Base-by-base conservation (phyloP, 2,888 invertebrate species). In the Tiphia femorata region DNA sequence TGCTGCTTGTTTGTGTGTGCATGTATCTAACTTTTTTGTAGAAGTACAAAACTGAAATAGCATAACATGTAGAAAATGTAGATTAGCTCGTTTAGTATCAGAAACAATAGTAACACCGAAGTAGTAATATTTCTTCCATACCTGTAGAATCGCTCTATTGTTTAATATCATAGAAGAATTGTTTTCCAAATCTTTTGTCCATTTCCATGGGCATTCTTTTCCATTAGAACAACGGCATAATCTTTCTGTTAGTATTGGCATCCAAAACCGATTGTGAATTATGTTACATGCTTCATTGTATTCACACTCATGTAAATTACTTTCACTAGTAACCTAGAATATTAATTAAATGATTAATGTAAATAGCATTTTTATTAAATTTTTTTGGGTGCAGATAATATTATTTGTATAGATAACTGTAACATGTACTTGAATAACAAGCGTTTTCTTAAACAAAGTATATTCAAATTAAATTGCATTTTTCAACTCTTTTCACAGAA, bases 71-170 rank as follows among this genome's bases (percentile, higher is more conserved):
- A 40, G 16, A 6, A 42, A 30, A 16, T 47, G 16, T 43, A n/a
- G n/a, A n/a, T n/a, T n/a, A n/a, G n/a, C n/a, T 30, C n/a, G 27
- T 27, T 10, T n/a, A n/a, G n/a, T n/a, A n/a, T n/a, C n/a, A n/a
- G n/a, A n/a, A n/a, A n/a, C n/a, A n/a, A n/a, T n/a, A n/a, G n/a
- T n/a, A n/a, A n/a, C n/a, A n/a, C n/a, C 1, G 38, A 52, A 38
- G 41, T 10, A 17, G 21, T 41, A 10, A 37, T 7, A 12, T 16
- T 40, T 40, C n/a, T n/a, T n/a, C n/a, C n/a, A n/a, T 72, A 89
- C 90, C 86, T 90, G 89, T n/a, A 90, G 80, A 53, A 87, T 81
- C 1, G 88, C 87, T 58, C 88, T 84, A 71, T 88, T 89, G 78
- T 89, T 88, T 29, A 90, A 80, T 44, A 81, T 81, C 37, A 89